Base-by-base conservation (phyloP, 92 coral and sea anemone genomes). In the Bergia puertoricense region DNA sequence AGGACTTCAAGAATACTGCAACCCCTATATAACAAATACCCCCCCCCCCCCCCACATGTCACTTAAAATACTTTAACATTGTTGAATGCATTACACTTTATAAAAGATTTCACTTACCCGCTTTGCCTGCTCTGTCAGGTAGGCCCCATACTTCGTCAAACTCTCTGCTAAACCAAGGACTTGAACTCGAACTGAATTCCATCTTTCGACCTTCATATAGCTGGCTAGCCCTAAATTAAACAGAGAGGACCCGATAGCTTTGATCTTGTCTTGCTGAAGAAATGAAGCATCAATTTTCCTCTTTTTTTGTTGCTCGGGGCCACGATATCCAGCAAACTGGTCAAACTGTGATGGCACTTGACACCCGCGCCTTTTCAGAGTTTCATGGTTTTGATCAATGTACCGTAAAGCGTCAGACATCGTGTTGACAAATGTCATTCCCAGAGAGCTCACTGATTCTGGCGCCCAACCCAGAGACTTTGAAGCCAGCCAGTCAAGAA, bases 341-440 rank as follows among this genome's bases (percentile, higher is more conserved):
- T 85, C 44, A 74, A 85, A 85, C 76, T 72, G 76, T 72, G 76
- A 72, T 72, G 76, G 76, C 76, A 72, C 76, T 72, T 72, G 76
- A 80, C 85, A 80, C 41, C 74, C 85, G 2, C 85, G 44, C 44
- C 45, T 18, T 80, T 80, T 39, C 85, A 80, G 44, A 80, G 85
- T 80, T 39, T 80, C 45, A 66, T 80, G 84, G 84, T 80, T 80
- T 80, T 80, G 84, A 40, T 80, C 84, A 80, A 80, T 80, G 72
- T 80, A 80, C 84, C 84, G 56, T 40, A 80, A 54, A 23, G 84
- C 85, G 73, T 80, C 44, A 1, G 85, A 39, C 44, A 80, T 30
- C 0, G 72, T 80, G 72, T 80, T 80, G 44, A 54, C 44, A 36
- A 80, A 80, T 2, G 83, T 79, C 5, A 79, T 89, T 72, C 86